A percentile compares a stretch with the other conserved stretches of the same genome.
Evolutionary conservation across 2,888 invertebrate genomes (phyloP).

Genomic region (Ochropleura leucogaster): DNA sequence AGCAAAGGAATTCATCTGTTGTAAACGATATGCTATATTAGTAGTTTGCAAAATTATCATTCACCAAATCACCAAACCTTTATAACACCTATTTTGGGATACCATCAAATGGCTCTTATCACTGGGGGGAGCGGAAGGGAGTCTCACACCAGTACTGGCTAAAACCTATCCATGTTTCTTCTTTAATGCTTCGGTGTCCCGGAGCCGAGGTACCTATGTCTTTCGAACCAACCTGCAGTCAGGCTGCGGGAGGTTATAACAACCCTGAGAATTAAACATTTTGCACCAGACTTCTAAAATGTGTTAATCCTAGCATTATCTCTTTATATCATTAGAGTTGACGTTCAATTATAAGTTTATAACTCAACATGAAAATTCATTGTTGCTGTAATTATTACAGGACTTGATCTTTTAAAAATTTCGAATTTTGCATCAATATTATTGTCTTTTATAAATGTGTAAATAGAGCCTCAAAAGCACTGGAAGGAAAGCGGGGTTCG

Average conservation of each 20-base stretch:
- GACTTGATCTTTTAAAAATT: not conserved
- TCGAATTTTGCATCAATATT: not conserved
- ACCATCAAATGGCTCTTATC: too few relatives aligned
- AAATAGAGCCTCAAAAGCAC: not conserved
- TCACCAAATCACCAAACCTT: not conserved
- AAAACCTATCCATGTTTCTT: too few relatives aligned
- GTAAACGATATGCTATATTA: not conserved
- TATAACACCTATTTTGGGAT: too few relatives aligned
- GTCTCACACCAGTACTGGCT: too few relatives aligned
- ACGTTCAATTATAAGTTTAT: not conserved
- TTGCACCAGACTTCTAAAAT: not conserved
- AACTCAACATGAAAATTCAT: not conserved
- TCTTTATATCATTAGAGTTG: not conserved
- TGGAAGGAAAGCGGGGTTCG: slow-evolving; percentile 12
- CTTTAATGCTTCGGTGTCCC: too few relatives aligned
- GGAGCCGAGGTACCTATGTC: too few relatives aligned
- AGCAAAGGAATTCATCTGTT: not conserved
- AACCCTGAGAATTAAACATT: not conserved
- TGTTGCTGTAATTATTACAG: not conserved
- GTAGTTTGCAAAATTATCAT: not conserved
- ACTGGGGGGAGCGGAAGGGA: too few relatives aligned
- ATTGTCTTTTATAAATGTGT: not conserved
- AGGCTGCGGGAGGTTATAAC: too few relatives aligned
- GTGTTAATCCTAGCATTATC: not conserved
- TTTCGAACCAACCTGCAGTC: too few relatives aligned